phyloP scores from a whole-genome alignment of 2,888 invertebrate genomes.

The Tipula vernalis region DNA sequence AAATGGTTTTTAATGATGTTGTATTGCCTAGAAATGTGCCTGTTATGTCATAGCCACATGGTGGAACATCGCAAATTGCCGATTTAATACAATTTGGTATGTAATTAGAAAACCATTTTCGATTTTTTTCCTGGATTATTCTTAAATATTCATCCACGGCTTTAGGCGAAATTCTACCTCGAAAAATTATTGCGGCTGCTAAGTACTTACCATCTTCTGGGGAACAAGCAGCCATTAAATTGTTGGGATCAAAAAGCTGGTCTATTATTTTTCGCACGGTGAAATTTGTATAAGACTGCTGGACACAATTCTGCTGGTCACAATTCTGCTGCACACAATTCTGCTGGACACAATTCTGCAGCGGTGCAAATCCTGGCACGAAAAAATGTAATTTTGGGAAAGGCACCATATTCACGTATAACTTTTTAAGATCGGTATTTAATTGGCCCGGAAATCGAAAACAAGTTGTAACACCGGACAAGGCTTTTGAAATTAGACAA shows the following conservation, averaged over 20 bases:
- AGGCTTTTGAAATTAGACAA: conserved; percentile 33
- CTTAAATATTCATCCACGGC: conserved; percentile 66
- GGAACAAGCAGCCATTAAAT: conserved; percentile 74
- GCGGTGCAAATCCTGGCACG: not conserved
- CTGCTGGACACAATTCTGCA: too few species aligned
- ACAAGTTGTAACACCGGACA: not conserved
- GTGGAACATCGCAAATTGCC: conserved; percentile 73
- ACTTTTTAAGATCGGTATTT: not conserved
- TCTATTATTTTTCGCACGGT: conserved; percentile 59
- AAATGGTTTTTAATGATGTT: conserved; percentile 68
- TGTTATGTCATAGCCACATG: conserved; percentile 73
- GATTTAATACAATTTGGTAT: conserved; percentile 80
- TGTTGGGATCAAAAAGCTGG: conserved; percentile 63
- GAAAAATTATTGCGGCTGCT: conserved; percentile 66
- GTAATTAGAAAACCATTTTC: conserved; percentile 61
- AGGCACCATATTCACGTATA: not conserved
- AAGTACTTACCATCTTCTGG: conserved; percentile 62
- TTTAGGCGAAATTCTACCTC: conserved; percentile 60
- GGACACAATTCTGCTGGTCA: too few species aligned
- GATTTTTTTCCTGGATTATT: conserved; percentile 66
- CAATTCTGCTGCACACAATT: too few species aligned
- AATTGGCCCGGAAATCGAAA: conserved; percentile 35
- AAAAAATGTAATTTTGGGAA: not conserved
- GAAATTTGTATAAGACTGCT: conserved; percentile 21
- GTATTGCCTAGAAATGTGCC: conserved; percentile 76